A percentile compares a stretch with the other conserved stretches of the same genome.
phyloP scores from a whole-genome alignment of 2,113 vertebrate species.

The Ophiodon elongatus region DNA sequence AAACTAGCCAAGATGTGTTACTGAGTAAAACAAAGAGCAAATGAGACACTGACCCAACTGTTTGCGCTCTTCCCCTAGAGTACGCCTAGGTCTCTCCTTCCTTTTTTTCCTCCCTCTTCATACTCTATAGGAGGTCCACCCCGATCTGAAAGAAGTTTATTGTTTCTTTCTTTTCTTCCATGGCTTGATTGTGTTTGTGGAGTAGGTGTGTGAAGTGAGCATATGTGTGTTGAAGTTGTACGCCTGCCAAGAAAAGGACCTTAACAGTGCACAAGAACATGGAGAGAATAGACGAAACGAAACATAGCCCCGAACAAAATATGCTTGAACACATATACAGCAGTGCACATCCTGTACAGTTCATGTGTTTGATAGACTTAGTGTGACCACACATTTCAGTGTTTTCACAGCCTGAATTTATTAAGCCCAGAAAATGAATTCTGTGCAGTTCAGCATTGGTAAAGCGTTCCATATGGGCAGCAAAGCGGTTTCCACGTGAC shows the following conservation, averaged over 20 bases:
- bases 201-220: conserved; percentile 20
- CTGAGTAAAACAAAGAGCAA: conserved; percentile 62
- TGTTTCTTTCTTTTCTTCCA: conserved; percentile 42
- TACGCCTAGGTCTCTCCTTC: conserved; percentile 35
- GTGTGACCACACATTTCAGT: conserved; percentile 45
- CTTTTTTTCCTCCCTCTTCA: conserved; percentile 33
- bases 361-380: conserved; percentile 56
- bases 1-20: conserved; percentile 57
- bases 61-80: conserved; percentile 46
- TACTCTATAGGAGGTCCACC: conserved; percentile 38
- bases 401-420: conserved; percentile 66
- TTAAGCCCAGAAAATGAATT: conserved; percentile 57
- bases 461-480: conserved; percentile 65
- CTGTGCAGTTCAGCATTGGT: conserved; percentile 46
- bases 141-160: conserved; percentile 44
- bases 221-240: conserved; percentile 24
- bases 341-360: conserved; percentile 38
- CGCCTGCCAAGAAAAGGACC: conserved; percentile 47
- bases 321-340: conserved; percentile 52
- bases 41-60: conserved; percentile 64
- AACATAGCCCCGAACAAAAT: conserved; percentile 40
- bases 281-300: conserved; percentile 44
- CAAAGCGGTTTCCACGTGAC: conserved; percentile 52
- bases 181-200: conserved; percentile 23
- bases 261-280: conserved; percentile 27